Conservation (phyloP, 1,140 invertebrate species). For the Drosophila gunungcola region DNA sequence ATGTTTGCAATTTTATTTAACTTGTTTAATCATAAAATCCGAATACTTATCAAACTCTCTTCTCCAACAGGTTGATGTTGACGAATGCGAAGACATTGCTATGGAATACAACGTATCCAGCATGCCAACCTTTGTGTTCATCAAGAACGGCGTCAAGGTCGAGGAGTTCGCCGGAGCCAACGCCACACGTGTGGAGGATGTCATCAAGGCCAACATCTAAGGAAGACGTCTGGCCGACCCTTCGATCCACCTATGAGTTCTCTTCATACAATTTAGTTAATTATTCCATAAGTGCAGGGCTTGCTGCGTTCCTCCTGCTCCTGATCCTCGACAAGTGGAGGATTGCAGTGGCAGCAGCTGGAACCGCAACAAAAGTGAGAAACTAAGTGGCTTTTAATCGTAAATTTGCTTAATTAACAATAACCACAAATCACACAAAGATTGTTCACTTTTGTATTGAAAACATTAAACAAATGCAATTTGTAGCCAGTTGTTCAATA, state of each 20-base stretch:
- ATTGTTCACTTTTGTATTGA: constrained; percentile 50
- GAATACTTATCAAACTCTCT: background rate
- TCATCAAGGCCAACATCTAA: constrained; percentile 58
- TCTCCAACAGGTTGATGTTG: constrained; percentile 93
- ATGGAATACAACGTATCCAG: constrained; percentile 92
- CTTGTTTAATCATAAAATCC: background rate
- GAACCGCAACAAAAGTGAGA: constrained; percentile 50
- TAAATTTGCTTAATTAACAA: constrained; percentile 69
- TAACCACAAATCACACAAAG: constrained; percentile 28
- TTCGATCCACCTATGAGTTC: constrained; percentile 42
- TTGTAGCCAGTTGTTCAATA: constrained; percentile 42
- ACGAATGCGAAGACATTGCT: constrained; percentile 94
- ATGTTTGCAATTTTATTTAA: too few relatives aligned
- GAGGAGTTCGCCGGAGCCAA: constrained; percentile 93
- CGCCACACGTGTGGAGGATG: constrained; percentile 87
- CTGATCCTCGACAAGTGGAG: constrained; percentile 5
- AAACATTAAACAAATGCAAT: constrained; percentile 45
- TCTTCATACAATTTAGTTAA: constrained; percentile 64
- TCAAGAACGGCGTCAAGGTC: constrained; percentile 91
- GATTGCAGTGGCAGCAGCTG: constrained; percentile 4
- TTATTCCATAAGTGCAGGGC: constrained; percentile 73
- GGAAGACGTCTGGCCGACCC: constrained; percentile 24
- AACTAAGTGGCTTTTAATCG: constrained; percentile 71
- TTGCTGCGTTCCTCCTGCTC: constrained; percentile 18
- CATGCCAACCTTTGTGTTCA: constrained; percentile 97